Base-by-base conservation (phyloP, 2,888 invertebrate genomes). In the Chouioia cunea region DNA sequence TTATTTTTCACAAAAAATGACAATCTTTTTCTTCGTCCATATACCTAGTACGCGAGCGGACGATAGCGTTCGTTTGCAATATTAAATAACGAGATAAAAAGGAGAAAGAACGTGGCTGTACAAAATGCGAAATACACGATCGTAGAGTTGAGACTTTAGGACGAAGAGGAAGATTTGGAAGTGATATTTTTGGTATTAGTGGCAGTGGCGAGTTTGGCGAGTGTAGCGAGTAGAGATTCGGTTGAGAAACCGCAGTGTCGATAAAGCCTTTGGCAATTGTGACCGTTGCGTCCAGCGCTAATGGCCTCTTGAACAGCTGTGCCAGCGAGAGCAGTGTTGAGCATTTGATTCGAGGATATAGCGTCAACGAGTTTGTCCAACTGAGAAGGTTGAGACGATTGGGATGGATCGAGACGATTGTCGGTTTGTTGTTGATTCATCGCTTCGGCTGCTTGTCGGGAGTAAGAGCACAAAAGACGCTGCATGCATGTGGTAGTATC, bases 401-500 rank as follows among this genome's bases (percentile, higher is more conserved):
- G n/a, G n/a, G 36, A 36, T n/a, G 20, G 14, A 27, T 58, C 47
- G n/a, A 71, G 67, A 2, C 78, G 75, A 15, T 78, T 79, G 1
- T 78, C 78, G 36, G 76, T 76, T 0, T 56, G 62, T 18, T 74
- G 10, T 12, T 78, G 73, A 2, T 75, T 76, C 18, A 81, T 70
- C 0, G 81, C 78, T 22, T 79, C 76, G 0, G 82, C 90, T 0
- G 93, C 92, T 47, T 91, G 89, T 75, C 92, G 90, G 0, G 93
- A 90, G 80, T 93, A 93, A 0, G 91, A 91, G 78, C 92, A 92
- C 43, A 90, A 86, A 4, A 88, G 86, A 65, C 89, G 86, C 81
- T 91, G 91, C 75, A 89, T 86, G 76, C 92, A 92, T 0, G 88
- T 87, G 0, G 89, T 88, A 2, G 90, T 85, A 78, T 91, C 90